Conservation (phyloP, 2,797 vertebrate genomes). For the Oreochromis mossambicus region DNA sequence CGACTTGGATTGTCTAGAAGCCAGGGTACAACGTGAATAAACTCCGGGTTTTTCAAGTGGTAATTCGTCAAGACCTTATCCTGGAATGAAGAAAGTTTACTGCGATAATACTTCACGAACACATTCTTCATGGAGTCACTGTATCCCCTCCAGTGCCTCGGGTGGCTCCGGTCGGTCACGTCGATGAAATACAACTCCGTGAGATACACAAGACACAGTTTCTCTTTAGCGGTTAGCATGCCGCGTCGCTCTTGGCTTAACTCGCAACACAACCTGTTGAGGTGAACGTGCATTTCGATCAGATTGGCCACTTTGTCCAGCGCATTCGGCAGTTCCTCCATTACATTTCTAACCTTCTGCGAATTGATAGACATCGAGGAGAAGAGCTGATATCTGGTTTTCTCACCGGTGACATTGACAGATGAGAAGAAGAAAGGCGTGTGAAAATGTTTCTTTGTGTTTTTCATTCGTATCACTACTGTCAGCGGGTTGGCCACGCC, state of each 20-base stretch:
- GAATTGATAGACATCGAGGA: conserved; percentile 10
- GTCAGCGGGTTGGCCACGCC: neutral
- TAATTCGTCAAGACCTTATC: neutral
- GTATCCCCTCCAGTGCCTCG: neutral
- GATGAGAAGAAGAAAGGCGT: conserved; percentile 34
- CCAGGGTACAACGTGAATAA: conserved; percentile 2
- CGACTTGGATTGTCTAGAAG: neutral
- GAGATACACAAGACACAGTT: conserved; percentile 14
- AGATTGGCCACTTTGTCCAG: neutral
- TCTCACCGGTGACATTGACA: neutral
- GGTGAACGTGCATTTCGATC: neutral
- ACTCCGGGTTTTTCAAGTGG: neutral
- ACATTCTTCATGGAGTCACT: neutral
- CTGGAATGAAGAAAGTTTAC: neutral
- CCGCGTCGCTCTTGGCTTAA: neutral
- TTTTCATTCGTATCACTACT: neutral
- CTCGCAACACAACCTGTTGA: conserved; percentile 23
- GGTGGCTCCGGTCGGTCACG: neutral
- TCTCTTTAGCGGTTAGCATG: neutral
- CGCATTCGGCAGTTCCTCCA: neutral
- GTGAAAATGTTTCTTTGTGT: neutral
- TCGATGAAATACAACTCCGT: neutral
- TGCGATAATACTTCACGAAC: neutral
- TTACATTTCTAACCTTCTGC: neutral
- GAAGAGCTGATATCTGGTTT: neutral